phyloP scores from a whole-genome alignment of 2,797 vertebrate genomes.

The Channallabes apus region DNA sequence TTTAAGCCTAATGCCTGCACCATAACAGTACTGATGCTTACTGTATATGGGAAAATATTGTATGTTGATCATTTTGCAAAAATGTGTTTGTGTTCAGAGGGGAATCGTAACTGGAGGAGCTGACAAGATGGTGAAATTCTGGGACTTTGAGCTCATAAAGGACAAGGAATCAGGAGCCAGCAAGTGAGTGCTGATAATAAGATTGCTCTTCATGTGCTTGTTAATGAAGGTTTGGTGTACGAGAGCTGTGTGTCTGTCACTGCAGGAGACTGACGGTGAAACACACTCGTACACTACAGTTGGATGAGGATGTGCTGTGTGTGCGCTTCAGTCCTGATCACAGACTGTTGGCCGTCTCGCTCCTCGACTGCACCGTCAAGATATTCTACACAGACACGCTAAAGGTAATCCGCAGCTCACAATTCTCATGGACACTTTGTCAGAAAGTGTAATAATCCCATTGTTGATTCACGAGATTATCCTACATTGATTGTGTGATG shows the following conservation, averaged over 20 bases:
- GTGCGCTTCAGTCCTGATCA: constrained; percentile 88
- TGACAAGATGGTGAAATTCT: constrained; percentile 94
- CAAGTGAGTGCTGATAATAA: constrained; percentile 67
- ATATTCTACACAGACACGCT: constrained; percentile 91
- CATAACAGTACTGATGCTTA: background rate
- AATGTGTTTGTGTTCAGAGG: constrained; percentile 70
- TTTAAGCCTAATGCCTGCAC: background rate
- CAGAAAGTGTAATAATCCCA: background rate
- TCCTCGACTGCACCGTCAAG: constrained; percentile 95
- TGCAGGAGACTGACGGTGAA: constrained; percentile 82
- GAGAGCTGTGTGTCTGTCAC: constrained; percentile 25
- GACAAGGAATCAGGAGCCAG: constrained; percentile 78
- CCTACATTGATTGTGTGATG: background rate
- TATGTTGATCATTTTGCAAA: background rate
- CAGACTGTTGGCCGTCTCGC: constrained; percentile 85
- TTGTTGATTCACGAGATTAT: background rate
- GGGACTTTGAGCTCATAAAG: constrained; percentile 96
- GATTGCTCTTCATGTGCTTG: background rate
- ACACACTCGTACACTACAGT: constrained; percentile 83
- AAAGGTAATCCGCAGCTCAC: constrained; percentile 74
- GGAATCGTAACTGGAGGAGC: constrained; percentile 91
- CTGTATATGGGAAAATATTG: background rate
- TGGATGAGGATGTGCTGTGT: constrained; percentile 93
- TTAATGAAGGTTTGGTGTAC: constrained; percentile 7
- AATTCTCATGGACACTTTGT: background rate